Evolutionary conservation across 2,888 invertebrate species (phyloP).

Genomic region (Rhorus exstirpatorius): DNA sequence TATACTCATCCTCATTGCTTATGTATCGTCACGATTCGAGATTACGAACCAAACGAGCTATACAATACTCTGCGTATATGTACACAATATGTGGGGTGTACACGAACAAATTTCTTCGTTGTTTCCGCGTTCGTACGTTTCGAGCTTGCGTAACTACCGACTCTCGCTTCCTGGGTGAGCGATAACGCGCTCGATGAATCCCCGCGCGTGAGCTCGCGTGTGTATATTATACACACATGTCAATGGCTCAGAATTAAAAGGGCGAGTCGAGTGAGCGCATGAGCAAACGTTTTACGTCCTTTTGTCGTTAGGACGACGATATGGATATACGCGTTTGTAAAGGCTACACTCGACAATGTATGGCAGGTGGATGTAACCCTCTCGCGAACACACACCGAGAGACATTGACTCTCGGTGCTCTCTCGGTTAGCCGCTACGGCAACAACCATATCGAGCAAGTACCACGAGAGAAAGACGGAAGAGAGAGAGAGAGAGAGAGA

Average conservation of each 20-base stretch:
- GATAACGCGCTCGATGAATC: slow-evolving; percentile 64
- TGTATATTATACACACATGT: not conserved
- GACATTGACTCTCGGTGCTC: slow-evolving; percentile 25
- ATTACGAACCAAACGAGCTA: slow-evolving; percentile 49
- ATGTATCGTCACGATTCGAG: slow-evolving; percentile 64
- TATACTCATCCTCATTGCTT: slow-evolving; percentile 58
- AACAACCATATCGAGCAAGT: slow-evolving; percentile 28
- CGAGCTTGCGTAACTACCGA: slow-evolving; percentile 59
- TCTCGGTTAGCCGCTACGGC: slow-evolving; percentile 46
- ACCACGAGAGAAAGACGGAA: not conserved
- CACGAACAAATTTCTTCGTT: slow-evolving; percentile 45
- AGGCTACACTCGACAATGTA: not conserved
- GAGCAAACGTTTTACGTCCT: not conserved
- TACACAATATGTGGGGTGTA: not conserved
- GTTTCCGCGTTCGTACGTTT: slow-evolving; percentile 61
- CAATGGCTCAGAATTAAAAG: not conserved
- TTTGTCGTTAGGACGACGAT: not conserved
- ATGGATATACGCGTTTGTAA: not conserved
- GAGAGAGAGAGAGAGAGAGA: slow-evolving; percentile 19
- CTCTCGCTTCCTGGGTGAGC: slow-evolving; percentile 39
- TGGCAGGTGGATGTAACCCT: slow-evolving; percentile 63
- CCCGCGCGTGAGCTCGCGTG: slow-evolving; percentile 14
- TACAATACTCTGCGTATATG: not conserved
- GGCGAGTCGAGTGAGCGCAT: not conserved
- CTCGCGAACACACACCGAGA: slow-evolving; percentile 29